Percentiles rank a stretch among this genome's conserved stretches.
Conservation (phyloP, 2,888 invertebrate species). For the Terebella lapidaria region DNA sequence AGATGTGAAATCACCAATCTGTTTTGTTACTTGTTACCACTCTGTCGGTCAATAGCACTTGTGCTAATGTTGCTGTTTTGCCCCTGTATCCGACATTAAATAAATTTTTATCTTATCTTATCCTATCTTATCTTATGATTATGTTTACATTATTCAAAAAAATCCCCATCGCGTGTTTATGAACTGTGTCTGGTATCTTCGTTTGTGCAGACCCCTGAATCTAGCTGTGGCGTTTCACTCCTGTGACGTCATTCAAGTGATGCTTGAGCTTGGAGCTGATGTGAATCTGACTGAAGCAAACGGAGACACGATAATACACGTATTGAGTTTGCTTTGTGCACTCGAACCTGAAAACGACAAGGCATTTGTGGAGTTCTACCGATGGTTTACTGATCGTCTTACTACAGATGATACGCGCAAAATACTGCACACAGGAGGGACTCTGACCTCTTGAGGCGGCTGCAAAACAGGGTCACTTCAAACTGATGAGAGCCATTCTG, state of each 20-base stretch:
- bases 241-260: background rate
- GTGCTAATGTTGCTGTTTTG: too few species aligned
- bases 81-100: too few species aligned
- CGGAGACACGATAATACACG: background rate
- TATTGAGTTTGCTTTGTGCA: background rate
- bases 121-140: too few species aligned
- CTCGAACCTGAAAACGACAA: conserved; percentile 1
- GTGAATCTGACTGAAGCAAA: background rate
- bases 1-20: too few species aligned
- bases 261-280: conserved; percentile 2
- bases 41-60: too few species aligned
- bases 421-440: background rate
- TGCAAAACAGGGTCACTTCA: background rate
- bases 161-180: too few species aligned
- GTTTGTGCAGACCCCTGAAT: background rate
- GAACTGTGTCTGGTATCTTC: too few species aligned
- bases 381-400: background rate
- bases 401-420: background rate
- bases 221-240: background rate
- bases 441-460: conserved; percentile 5
- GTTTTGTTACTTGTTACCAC: too few species aligned
- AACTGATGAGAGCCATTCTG: conserved; percentile 1
- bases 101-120: too few species aligned
- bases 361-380: background rate
- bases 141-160: too few species aligned